A percentile compares a stretch with the other conserved stretches of the same genome.
Evolutionary conservation across 1,140 invertebrate genomes (phyloP).

Genomic region (Drosophila novamexicana): DNA sequence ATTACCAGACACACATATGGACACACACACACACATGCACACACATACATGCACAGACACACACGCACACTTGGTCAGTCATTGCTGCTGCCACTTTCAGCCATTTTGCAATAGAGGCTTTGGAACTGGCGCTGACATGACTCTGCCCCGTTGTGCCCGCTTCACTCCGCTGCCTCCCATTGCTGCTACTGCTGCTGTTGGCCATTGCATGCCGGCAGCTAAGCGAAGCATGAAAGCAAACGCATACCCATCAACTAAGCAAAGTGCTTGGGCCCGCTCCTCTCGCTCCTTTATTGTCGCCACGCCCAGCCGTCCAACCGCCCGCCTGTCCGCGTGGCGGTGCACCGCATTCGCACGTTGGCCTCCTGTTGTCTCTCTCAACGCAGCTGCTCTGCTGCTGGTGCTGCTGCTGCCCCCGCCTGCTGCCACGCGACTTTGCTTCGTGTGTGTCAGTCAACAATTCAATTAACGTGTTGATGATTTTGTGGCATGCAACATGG

Average conservation of each 20-base stretch:
- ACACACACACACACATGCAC: conserved; percentile 26
- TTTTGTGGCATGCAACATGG: conserved; percentile 80
- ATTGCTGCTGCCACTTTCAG: conserved; percentile 67
- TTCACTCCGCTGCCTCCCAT: background rate
- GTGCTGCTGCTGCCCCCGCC: background rate
- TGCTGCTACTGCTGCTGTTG: conserved; percentile 50
- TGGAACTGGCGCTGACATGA: conserved; percentile 77
- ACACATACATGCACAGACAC: conserved; percentile 13
- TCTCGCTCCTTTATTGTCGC: background rate
- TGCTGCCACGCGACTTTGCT: conserved; percentile 10
- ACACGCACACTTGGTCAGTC: conserved; percentile 27
- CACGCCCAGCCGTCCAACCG: background rate
- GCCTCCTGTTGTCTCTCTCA: conserved; percentile 43
- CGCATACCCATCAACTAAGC: conserved; percentile 73
- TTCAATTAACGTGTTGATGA: conserved; percentile 84
- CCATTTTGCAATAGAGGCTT: conserved; percentile 74
- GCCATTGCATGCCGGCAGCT: conserved; percentile 70
- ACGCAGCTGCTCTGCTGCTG: background rate
- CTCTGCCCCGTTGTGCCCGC: conserved; percentile 21
- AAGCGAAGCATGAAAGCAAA: conserved; percentile 78
- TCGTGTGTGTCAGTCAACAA: conserved; percentile 80
- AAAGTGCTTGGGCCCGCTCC: background rate
- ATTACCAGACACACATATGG: conserved; percentile 68
- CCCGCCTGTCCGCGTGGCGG: conserved; percentile 32
- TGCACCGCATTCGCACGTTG: conserved; percentile 73